Evolutionary conservation across 2,113 vertebrate genomes (phyloP).

Genomic region (Marmota flaviventris): DNA sequence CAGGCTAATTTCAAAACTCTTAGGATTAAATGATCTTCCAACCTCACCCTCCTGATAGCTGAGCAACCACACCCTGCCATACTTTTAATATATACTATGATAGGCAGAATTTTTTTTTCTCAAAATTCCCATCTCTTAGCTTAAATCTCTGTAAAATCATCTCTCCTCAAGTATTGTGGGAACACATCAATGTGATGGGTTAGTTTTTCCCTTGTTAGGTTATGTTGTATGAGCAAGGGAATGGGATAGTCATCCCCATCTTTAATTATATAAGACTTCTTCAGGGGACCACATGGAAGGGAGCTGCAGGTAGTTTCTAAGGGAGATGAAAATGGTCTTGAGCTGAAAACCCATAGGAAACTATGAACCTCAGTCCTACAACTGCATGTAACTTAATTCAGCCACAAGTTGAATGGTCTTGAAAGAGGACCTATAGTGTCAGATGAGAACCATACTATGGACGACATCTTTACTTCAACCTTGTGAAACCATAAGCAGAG

Average conservation of each 20-base stretch:
- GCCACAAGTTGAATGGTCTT: not conserved
- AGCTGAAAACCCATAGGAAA: not conserved
- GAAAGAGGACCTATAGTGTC: not conserved
- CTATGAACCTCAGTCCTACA: not conserved
- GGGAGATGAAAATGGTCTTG: not conserved
- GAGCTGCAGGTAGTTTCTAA: not conserved
- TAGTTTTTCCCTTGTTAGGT: not conserved
- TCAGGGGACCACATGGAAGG: not conserved
- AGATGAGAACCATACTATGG: not conserved
- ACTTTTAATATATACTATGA: not conserved
- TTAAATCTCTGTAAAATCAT: not conserved
- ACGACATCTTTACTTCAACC: not conserved
- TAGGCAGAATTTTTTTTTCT: not conserved
- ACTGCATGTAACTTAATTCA: not conserved
- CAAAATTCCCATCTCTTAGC: not conserved
- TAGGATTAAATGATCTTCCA: too few relatives aligned
- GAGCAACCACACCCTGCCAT: not conserved
- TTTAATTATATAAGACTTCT: not conserved
- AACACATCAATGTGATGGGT: not conserved
- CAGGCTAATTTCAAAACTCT: not conserved
- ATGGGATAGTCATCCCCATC: not conserved
- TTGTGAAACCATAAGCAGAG: not conserved
- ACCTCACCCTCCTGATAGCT: not conserved
- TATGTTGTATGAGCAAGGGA: not conserved
- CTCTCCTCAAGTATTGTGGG: not conserved